Evolutionary conservation across 2,888 invertebrate genomes (phyloP), one percentile per base, ranked within the genome.

Genomic region (Nebria brevicollis): DNA sequence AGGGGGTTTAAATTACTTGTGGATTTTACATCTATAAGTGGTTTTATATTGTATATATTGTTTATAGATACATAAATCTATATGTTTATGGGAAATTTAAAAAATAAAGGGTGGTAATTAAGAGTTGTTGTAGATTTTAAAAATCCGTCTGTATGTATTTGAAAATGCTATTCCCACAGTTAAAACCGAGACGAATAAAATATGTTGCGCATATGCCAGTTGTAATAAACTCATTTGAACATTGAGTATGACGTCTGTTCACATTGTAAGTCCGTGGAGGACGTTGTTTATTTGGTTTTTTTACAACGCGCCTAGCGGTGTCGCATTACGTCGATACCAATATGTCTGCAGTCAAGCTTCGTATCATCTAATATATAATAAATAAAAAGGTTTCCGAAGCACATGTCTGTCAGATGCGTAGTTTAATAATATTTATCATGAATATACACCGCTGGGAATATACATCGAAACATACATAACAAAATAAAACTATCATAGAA

Each of bases 281-380:
- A 54, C 54, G 13, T 72, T 78, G 77, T 77, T 66, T 54, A 65
- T 73, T 64, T 72, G 73, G 78, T 72, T 72, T 72, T 77, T 78
- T 78, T n/a, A n/a, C 72, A 11, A 5, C 54, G 78, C 78, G 73
- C 65, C 54, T 54, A 15, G 15, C 42, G 73, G 72, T 78, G 73
- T 78, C 78, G 73, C 42, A 66, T 78, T 78, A 78, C 78, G 72
- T 78, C 78, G 78, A 78, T 78, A 78, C 66, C 72, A 78, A 78
- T 78, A 78, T 78, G 78, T 78, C 77, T 72, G 73, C 26, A 15
- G 41, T 66, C 66, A 34, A 34, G 34, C 41, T 42, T 68, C 66
- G 66, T 75, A 66, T 75, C 54, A 54, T 54, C 54, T 54, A 54
- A 54, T 54, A 54, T 54, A 8, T 8, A 8, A 54, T 54, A 54